These are phyloP conservation scores for Hirtodrosophila alboralis DNA, from an alignment of 2,888 invertebrate genomes.

Conservation along the genomic window DNA sequence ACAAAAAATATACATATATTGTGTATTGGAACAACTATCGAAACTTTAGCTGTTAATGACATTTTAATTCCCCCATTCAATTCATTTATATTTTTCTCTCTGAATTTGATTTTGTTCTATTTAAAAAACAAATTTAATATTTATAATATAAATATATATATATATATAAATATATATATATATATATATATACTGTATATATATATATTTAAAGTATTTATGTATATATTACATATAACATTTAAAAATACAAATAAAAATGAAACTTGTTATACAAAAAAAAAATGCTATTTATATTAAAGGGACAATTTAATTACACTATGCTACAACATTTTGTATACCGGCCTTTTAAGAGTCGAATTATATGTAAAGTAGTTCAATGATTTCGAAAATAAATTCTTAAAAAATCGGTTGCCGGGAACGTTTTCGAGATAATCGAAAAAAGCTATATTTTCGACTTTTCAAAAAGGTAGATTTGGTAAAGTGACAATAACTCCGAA, in stretches of 20 bases:
- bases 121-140: slow-evolving; percentile 40
- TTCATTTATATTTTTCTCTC: slow-evolving; percentile 18
- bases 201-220: slow-evolving; percentile 33
- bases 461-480: too few species aligned
- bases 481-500: too few species aligned
- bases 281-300: background rate
- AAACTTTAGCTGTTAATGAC: slow-evolving; percentile 46
- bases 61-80: slow-evolving; percentile 33
- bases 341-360: too few species aligned
- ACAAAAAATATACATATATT: slow-evolving; percentile 23
- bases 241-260: slow-evolving; percentile 70
- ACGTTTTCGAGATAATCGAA: too few species aligned
- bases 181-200: slow-evolving; percentile 28
- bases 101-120: slow-evolving; percentile 42
- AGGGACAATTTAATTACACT: too few species aligned
- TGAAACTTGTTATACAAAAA: slow-evolving; percentile 73
- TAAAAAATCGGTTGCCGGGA: too few species aligned
- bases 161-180: too few species aligned
- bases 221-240: slow-evolving; percentile 48
- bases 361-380: too few species aligned
- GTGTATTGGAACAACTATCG: slow-evolving; percentile 45
- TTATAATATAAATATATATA: slow-evolving; percentile 26
- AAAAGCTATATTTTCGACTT: too few species aligned
- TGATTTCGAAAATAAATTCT: too few species aligned
- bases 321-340: too few species aligned